Conservation (phyloP, 2,888 invertebrate species). For the Cloeon dipterum region DNA sequence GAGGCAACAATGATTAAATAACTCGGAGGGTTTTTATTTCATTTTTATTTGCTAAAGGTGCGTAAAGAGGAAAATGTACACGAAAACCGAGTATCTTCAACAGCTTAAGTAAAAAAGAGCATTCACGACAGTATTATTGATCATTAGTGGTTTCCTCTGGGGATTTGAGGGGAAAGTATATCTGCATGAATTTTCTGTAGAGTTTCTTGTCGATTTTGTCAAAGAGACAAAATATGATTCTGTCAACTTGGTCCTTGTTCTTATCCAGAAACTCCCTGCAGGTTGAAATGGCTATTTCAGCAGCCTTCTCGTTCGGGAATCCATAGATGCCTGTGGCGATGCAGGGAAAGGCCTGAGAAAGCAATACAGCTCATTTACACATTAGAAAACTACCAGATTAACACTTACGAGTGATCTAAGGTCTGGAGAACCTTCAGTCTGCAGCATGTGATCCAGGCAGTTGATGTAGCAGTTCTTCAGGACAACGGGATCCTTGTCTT, state of each 20-base stretch:
- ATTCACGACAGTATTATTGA: background rate
- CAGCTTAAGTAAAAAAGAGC: too few relatives aligned
- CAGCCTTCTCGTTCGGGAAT: slow-evolving; percentile 58
- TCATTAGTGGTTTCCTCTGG: too few relatives aligned
- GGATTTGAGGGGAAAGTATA: too few relatives aligned
- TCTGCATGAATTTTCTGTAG: too few relatives aligned
- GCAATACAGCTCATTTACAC: slow-evolving; percentile 5
- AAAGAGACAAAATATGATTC: slow-evolving; percentile 8
- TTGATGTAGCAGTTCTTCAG: slow-evolving; percentile 47
- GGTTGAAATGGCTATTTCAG: slow-evolving; percentile 43
- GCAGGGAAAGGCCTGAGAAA: slow-evolving; percentile 54
- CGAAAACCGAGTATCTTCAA: too few relatives aligned
- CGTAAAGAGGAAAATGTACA: too few relatives aligned
- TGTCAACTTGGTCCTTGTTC: slow-evolving; percentile 22
- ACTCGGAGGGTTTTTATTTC: too few relatives aligned
- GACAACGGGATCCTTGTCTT: slow-evolving; percentile 37
- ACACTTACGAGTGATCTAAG: too few relatives aligned
- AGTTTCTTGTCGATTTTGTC: too few relatives aligned
- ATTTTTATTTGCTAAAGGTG: too few relatives aligned
- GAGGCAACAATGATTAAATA: too few relatives aligned
- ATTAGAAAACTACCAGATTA: background rate
- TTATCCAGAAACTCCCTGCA: slow-evolving; percentile 35
- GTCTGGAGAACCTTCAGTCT: slow-evolving; percentile 32
- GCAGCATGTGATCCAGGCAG: slow-evolving; percentile 29
- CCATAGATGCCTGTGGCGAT: slow-evolving; percentile 80